Conservation (phyloP, 2,113 vertebrate species). For the Porphyrio hochstetteri region DNA sequence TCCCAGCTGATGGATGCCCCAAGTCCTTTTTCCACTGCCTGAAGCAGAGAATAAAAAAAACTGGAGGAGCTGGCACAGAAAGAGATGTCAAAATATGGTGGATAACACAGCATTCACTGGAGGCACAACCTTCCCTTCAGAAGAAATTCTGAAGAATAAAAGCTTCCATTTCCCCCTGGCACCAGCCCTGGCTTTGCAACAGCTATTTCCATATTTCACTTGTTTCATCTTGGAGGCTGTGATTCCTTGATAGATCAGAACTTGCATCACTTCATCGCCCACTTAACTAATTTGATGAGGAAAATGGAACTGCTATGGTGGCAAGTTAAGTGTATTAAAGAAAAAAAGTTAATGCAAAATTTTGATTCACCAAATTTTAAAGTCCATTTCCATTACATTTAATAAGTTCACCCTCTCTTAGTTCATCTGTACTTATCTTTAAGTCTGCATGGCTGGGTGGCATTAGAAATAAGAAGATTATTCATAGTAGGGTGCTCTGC, state of each 20-base stretch:
- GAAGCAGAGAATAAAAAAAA: not conserved
- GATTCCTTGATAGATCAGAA: not conserved
- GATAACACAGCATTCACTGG: not conserved
- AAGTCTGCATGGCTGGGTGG: conserved; percentile 59
- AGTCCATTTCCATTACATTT: conserved; percentile 59
- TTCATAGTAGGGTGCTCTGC: conserved; percentile 50
- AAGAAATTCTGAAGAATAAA: not conserved
- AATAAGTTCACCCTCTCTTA: conserved; percentile 61
- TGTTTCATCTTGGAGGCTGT: not conserved
- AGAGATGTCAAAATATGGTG: not conserved
- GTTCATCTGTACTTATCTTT: conserved; percentile 64
- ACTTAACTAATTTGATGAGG: conserved; percentile 54
- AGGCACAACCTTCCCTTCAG: not conserved
- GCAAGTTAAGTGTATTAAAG: conserved; percentile 26
- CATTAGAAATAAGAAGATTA: conserved; percentile 66
- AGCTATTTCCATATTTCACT: not conserved
- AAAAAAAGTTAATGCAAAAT: conserved; percentile 52
- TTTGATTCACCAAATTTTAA: conserved; percentile 64
- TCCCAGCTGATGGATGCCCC: not conserved
- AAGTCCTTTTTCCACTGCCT: fast-evolving
- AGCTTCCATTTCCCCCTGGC: not conserved
- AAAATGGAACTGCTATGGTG: conserved; percentile 22
- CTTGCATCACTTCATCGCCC: conserved; percentile 32
- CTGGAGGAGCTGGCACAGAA: not conserved
- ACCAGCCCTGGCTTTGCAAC: not conserved